These are phyloP conservation scores for Eremobia ochroleuca DNA, from an alignment of 2,888 invertebrate genomes.

Conservation along the genomic window DNA sequence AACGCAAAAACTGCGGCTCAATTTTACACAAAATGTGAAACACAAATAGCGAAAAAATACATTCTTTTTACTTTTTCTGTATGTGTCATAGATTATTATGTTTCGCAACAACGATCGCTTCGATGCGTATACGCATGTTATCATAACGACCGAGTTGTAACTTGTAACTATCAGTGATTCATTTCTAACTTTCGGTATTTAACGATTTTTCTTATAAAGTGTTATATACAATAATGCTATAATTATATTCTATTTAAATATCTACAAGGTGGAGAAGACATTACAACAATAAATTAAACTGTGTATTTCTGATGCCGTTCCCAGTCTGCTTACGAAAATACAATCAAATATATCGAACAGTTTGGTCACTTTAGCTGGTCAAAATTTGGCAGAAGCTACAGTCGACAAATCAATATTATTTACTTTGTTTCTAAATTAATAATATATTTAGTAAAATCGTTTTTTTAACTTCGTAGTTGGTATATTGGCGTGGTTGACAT, in stretches of 20 bases:
- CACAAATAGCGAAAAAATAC: background rate
- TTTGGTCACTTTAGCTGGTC: too few species aligned
- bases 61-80: constrained; percentile 1
- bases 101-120: constrained; percentile 74
- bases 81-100: constrained; percentile 68
- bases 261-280: background rate
- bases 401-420: accelerated
- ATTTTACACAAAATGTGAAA: background rate
- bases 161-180: constrained; percentile 46
- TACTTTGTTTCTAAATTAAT: background rate
- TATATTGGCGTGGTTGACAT: too few species aligned
- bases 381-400: background rate
- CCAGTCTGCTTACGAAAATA: too few species aligned
- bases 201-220: constrained; percentile 24
- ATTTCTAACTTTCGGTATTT: constrained; percentile 17
- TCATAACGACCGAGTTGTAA: constrained; percentile 53
- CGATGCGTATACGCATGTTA: constrained; percentile 68
- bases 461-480: too few species aligned
- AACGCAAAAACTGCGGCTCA: background rate
- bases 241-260: background rate
- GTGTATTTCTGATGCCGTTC: background rate
- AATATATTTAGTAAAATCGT: background rate
- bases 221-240: background rate
- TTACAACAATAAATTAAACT: background rate
- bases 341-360: too few species aligned